A percentile compares a stretch with the other conserved stretches of the same genome.
phyloP scores from a whole-genome alignment of 2,113 vertebrate species.

The Parotia lawesii region DNA sequence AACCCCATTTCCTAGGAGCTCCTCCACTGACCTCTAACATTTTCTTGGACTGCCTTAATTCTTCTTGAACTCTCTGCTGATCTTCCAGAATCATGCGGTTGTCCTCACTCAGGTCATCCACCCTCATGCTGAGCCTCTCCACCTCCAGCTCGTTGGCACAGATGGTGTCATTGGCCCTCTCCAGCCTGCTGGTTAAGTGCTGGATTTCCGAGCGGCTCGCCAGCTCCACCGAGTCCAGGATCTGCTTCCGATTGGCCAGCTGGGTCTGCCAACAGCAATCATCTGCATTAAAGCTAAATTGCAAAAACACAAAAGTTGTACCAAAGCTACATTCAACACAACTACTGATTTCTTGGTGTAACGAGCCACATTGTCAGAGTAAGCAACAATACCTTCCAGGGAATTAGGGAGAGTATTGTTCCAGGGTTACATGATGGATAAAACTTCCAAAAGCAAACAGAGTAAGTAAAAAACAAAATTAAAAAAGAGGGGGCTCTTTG shows the following conservation, averaged over 20 bases:
- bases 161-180: constrained; percentile 78
- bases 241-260: constrained; percentile 64
- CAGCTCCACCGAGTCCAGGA: constrained; percentile 76
- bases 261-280: constrained; percentile 70
- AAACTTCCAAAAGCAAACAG: not conserved
- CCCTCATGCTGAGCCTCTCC: constrained; percentile 77
- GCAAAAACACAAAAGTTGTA: not conserved
- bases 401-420: not conserved
- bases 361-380: not conserved
- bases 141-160: constrained; percentile 83
- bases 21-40: constrained; percentile 74
- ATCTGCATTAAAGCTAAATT: not conserved
- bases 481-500: not conserved
- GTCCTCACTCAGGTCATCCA: constrained; percentile 66
- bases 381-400: not conserved
- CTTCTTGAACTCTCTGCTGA: constrained; percentile 71
- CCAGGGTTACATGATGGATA: not conserved
- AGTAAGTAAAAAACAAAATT: not conserved
- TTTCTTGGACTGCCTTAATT: constrained; percentile 74
- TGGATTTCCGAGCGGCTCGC: constrained; percentile 79
- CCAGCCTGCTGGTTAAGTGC: constrained; percentile 75
- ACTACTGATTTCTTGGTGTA: not conserved
- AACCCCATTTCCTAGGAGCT: not conserved
- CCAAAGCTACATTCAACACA: not conserved
- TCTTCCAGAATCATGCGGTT: constrained; percentile 64